These are phyloP conservation scores for Ctenodactylus gundi DNA, from an alignment of 2,113 vertebrate species.

Conservation along the genomic window DNA sequence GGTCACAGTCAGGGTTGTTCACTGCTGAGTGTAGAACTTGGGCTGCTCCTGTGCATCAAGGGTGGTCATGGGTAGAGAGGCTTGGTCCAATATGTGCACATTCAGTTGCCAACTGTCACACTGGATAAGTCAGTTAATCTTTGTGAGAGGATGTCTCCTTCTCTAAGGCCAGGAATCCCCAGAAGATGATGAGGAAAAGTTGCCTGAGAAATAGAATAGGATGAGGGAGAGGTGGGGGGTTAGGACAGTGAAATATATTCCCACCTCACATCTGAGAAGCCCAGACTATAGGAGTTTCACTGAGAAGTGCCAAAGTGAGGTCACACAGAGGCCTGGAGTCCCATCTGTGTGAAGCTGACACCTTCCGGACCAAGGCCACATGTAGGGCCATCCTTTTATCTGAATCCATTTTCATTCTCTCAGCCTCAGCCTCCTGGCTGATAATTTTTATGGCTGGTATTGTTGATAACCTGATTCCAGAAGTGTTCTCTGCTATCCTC, in stretches of 20 bases:
- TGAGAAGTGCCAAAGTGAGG: background rate
- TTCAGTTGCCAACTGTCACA: background rate
- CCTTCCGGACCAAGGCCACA: background rate
- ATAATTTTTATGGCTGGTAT: background rate
- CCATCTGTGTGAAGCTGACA: background rate
- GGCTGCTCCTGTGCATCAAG: no score
- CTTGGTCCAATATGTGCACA: background rate
- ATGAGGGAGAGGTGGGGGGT: background rate
- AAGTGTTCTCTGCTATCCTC: background rate
- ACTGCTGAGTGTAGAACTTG: background rate
- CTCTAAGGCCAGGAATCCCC: background rate
- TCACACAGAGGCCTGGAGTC: background rate
- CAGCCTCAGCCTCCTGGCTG: background rate
- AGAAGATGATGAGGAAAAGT: background rate
- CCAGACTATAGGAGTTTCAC: background rate
- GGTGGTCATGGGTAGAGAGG: background rate
- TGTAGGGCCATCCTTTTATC: background rate
- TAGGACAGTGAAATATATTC: no score
- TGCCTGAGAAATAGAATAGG: background rate
- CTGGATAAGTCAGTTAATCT: background rate
- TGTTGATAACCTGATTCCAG: background rate
- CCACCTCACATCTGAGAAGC: background rate
- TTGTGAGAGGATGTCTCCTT: background rate
- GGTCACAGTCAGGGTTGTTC: background rate
- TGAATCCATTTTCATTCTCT: background rate